phyloP scores from a whole-genome alignment of 2,888 invertebrate species.

The Dione vanillae region DNA sequence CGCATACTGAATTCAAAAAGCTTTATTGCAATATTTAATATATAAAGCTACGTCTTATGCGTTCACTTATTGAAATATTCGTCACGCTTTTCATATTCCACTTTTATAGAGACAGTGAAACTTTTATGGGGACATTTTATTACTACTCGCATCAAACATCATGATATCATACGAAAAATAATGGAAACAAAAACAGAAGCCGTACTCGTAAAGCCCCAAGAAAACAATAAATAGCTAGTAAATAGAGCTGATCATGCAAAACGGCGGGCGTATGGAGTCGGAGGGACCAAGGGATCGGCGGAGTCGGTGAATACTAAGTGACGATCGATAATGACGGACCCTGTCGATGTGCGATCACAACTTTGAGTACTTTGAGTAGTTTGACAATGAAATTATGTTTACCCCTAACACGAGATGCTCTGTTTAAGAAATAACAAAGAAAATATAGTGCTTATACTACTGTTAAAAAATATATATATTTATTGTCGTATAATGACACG shows the following conservation, averaged over 20 bases:
- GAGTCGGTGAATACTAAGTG: constrained; percentile 16
- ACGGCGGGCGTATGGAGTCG: constrained; percentile 24
- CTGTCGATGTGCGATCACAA: background rate
- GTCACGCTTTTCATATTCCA: constrained; percentile 22
- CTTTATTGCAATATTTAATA: constrained; percentile 1
- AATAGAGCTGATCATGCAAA: constrained; percentile 62
- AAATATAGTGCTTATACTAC: background rate
- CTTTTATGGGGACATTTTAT: constrained; percentile 19
- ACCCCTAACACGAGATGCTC: no score
- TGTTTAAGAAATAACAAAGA: background rate
- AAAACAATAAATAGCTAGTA: constrained; percentile 56
- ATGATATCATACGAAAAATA: constrained; percentile 27
- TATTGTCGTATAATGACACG: background rate
- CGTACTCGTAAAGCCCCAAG: constrained; percentile 34
- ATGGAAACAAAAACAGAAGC: constrained; percentile 40
- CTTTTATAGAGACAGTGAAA: constrained; percentile 26
- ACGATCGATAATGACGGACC: constrained; percentile 26
- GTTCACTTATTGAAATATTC: background rate
- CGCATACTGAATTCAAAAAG: background rate
- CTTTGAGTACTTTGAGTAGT: background rate
- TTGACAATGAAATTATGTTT: background rate
- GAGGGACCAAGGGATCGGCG: background rate
- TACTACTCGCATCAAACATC: constrained; percentile 13
- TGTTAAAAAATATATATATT: background rate
- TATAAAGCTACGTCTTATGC: constrained; percentile 16